phyloP scores from a whole-genome alignment of 1,140 invertebrate species.

The Microplitis demolitor region DNA sequence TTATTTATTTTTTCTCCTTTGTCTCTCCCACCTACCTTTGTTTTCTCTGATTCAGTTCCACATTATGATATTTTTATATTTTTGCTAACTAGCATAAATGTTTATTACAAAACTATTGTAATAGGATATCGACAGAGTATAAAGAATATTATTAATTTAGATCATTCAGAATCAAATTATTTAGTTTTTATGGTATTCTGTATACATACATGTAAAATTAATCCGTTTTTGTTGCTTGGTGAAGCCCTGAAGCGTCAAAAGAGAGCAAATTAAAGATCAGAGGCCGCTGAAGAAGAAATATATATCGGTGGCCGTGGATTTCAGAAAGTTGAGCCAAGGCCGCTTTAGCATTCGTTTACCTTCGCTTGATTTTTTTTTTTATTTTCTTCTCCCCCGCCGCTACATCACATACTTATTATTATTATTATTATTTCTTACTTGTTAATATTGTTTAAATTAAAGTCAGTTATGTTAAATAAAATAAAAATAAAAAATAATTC shows the following conservation, averaged over 20 bases:
- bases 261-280: constrained; percentile 7
- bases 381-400: neutral
- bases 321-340: constrained; percentile 38
- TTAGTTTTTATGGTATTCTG: neutral
- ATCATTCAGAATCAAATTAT: no score
- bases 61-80: no score
- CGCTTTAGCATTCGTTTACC: constrained; percentile 42
- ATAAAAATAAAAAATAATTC: neutral
- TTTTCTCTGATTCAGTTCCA: no score
- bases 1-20: neutral
- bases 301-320: neutral
- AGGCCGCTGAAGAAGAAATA: neutral
- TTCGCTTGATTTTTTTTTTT: constrained; percentile 36
- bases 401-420: no score
- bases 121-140: no score
- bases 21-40: neutral
- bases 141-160: no score
- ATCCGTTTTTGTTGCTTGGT: neutral
- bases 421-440: no score
- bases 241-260: constrained; percentile 5
- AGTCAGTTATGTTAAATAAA: neutral
- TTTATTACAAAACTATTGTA: no score
- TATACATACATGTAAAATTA: neutral
- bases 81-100: no score
- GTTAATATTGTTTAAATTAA: no score